Percentiles rank a stretch among this genome's conserved stretches.
These are phyloP conservation scores for Anthonomus grandis DNA, from an alignment of 1,140 invertebrate species.

Conservation along the genomic window DNA sequence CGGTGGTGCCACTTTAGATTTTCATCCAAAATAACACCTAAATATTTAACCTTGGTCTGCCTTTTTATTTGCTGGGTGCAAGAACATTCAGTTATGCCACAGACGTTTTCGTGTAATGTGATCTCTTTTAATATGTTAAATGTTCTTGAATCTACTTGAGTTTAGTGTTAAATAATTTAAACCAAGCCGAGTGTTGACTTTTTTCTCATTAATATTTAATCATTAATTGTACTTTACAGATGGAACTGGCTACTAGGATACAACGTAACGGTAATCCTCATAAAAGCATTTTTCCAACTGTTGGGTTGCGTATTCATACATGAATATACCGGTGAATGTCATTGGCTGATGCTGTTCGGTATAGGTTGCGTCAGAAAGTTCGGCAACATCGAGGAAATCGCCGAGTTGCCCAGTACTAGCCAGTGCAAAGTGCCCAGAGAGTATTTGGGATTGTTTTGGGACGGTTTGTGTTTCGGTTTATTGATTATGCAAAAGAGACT, in stretches of 20 bases:
- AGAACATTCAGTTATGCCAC: too few species aligned
- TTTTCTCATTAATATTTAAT: slow-evolving; percentile 9
- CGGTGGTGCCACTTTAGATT: too few species aligned
- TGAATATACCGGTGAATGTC: slow-evolving; percentile 64
- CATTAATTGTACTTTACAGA: slow-evolving; percentile 52
- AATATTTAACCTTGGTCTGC: too few species aligned
- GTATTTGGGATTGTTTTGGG: slow-evolving; percentile 87
- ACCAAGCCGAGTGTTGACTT: not conserved
- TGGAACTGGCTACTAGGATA: slow-evolving; percentile 90
- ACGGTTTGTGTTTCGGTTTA: slow-evolving; percentile 91
- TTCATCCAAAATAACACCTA: too few species aligned
- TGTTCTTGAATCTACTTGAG: too few species aligned
- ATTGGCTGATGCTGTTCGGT: slow-evolving; percentile 86
- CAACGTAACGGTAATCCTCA: slow-evolving; percentile 84
- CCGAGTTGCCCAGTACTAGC: slow-evolving; percentile 1
- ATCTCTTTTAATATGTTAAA: too few species aligned
- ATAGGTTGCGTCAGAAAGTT: slow-evolving; percentile 83
- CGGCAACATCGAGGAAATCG: slow-evolving; percentile 24
- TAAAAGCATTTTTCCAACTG: slow-evolving; percentile 82
- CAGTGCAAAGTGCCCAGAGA: slow-evolving; percentile 70
- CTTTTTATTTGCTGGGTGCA: too few species aligned
- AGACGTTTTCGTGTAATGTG: too few species aligned
- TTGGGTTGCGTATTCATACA: slow-evolving; percentile 83
- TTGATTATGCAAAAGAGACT: slow-evolving; percentile 86
- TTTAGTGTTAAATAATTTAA: not conserved